Evolutionary conservation across 2,797 vertebrate species (phyloP).

Genomic region (Silurus lanzhouensis): DNA sequence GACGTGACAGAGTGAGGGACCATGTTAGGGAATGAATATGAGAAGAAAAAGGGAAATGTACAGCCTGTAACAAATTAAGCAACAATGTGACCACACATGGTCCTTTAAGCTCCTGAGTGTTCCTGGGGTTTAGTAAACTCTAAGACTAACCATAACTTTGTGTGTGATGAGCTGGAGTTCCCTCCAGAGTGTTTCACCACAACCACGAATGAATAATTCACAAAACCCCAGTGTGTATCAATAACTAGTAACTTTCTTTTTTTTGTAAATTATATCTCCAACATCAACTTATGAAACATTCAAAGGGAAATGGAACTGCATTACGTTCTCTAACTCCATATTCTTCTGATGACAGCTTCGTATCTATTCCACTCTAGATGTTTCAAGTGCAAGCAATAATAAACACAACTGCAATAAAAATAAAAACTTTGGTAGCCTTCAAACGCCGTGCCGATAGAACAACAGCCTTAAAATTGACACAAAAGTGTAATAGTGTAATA

Average conservation of each 20-base stretch:
- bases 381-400: background rate
- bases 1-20: no score
- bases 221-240: background rate
- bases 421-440: background rate
- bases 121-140: background rate
- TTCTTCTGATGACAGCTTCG: no score
- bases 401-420: background rate
- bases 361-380: background rate
- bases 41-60: background rate
- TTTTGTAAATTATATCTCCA: background rate
- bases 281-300: background rate
- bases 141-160: no score
- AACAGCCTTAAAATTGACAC: constrained; percentile 17
- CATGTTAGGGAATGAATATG: background rate
- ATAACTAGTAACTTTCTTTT: background rate
- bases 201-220: background rate
- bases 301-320: background rate
- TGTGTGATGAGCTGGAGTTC: background rate
- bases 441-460: background rate
- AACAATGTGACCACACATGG: background rate
- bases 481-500: constrained; percentile 17
- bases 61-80: background rate
- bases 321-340: background rate
- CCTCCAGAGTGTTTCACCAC: background rate
- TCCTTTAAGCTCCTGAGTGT: background rate